A percentile compares a stretch with the other conserved stretches of the same genome.
These are phyloP conservation scores for Pseudanteris insignis DNA, from an alignment of 2,888 invertebrate species.

Conservation along the genomic window DNA sequence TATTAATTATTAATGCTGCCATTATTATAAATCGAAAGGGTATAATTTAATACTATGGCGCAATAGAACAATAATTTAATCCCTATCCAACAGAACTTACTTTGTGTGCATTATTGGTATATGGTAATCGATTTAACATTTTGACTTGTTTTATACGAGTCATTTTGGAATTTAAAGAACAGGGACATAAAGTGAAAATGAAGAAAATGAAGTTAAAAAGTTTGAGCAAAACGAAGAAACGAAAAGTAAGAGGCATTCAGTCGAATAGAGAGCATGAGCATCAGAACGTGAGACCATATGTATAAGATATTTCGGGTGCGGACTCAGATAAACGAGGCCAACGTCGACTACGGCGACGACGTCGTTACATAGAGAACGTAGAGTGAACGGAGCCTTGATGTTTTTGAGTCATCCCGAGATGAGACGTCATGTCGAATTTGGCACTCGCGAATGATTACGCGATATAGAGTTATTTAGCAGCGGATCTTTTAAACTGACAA, in stretches of 20 bases:
- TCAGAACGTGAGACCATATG: conserved; percentile 57
- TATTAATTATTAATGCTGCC: too few relatives aligned
- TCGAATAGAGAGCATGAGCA: conserved; percentile 28
- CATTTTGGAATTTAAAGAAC: too few relatives aligned
- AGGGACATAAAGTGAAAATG: too few relatives aligned
- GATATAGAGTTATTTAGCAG: conserved; percentile 47
- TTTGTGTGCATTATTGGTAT: too few relatives aligned
- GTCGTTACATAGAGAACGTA: conserved; percentile 29
- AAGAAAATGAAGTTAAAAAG: too few relatives aligned
- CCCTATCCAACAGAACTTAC: too few relatives aligned
- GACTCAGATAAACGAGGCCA: conserved; percentile 63
- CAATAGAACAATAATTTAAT: too few relatives aligned
- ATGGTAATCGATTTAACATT: too few relatives aligned
- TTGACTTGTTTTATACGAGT: too few relatives aligned
- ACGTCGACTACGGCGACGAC: conserved; percentile 49
- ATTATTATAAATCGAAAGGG: too few relatives aligned
- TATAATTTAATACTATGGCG: too few relatives aligned
- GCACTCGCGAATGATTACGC: conserved; percentile 45
- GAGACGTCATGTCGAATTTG: conserved; percentile 43
- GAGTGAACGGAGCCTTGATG: conserved; percentile 58
- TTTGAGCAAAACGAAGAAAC: conserved; percentile 10
- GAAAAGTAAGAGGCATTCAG: conserved; percentile 18
- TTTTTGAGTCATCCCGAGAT: conserved; percentile 52
- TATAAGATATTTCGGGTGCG: conserved; percentile 61
- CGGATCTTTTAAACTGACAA: conserved; percentile 13